These are phyloP conservation scores for Quadroppia sp. DNA, from an alignment of 2,888 invertebrate species.

Conservation along the genomic window DNA sequence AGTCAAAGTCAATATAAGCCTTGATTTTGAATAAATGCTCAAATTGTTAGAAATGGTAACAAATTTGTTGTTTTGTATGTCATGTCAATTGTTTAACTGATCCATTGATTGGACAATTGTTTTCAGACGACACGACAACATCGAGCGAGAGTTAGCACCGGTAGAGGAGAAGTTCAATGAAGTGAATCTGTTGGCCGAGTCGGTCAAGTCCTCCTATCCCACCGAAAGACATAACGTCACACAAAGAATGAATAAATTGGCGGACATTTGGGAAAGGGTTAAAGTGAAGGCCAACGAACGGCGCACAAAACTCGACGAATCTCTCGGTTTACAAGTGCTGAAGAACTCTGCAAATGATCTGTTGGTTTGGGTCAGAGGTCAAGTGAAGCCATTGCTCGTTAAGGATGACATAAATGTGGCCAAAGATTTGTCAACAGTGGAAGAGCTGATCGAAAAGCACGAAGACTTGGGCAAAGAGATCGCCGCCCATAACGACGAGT, in stretches of 20 bases:
- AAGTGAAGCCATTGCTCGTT: constrained; percentile 71
- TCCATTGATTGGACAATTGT: no score
- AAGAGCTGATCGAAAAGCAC: constrained; percentile 80
- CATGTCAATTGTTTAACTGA: background rate
- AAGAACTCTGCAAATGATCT: constrained; percentile 72
- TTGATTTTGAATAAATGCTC: no score
- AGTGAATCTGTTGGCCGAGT: constrained; percentile 78
- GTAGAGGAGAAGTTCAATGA: constrained; percentile 84
- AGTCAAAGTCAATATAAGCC: no score
- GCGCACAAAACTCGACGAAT: constrained; percentile 78
- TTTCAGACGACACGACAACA: constrained; percentile 55
- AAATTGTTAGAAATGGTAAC: no score
- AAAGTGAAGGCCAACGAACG: constrained; percentile 73
- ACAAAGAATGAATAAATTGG: constrained; percentile 74
- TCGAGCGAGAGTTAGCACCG: constrained; percentile 90
- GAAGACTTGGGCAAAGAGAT: constrained; percentile 86
- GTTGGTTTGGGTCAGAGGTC: constrained; percentile 70
- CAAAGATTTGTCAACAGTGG: constrained; percentile 86
- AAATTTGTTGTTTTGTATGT: constrained; percentile 43
- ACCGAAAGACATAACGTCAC: constrained; percentile 81
- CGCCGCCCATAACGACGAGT: constrained; percentile 82
- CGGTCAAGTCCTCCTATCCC: constrained; percentile 87
- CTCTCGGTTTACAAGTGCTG: constrained; percentile 92
- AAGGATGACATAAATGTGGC: constrained; percentile 66
- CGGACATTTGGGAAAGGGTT: constrained; percentile 81